phyloP scores from a whole-genome alignment of 2,113 vertebrate species.

The Podarcis cretensis region DNA sequence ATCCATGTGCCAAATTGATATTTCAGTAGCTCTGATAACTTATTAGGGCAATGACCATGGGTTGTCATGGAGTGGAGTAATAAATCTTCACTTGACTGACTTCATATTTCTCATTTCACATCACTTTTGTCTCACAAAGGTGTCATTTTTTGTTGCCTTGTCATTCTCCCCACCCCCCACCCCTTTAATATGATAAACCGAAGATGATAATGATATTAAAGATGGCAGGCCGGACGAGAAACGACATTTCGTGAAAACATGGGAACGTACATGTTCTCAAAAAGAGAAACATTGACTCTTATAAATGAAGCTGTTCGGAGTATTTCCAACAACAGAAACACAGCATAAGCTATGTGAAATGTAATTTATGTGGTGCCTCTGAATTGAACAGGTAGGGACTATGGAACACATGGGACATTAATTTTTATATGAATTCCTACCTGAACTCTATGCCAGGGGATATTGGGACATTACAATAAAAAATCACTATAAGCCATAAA shows the following conservation, averaged over 20 bases:
- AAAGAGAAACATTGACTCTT: not conserved
- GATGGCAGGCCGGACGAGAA: not conserved
- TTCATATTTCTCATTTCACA: slow-evolving; percentile 34
- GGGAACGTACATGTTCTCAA: not conserved
- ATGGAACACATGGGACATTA: not conserved
- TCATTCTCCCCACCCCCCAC: not conserved
- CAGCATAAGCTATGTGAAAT: not conserved
- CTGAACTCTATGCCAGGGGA: not conserved
- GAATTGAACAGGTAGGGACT: not conserved
- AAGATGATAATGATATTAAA: slow-evolving; percentile 25
- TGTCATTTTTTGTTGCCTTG: slow-evolving; percentile 35
- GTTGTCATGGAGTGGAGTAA: slow-evolving; percentile 55
- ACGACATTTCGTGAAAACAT: not conserved
- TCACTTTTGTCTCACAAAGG: slow-evolving; percentile 43
- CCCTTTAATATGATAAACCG: slow-evolving; percentile 12
- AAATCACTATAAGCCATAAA: not conserved
- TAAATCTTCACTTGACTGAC: slow-evolving; percentile 59
- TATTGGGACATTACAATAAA: not conserved
- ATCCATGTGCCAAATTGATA: slow-evolving; percentile 92
- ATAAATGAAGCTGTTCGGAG: not conserved
- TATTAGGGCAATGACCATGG: slow-evolving; percentile 67
- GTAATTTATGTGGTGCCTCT: not conserved
- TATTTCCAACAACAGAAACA: not conserved
- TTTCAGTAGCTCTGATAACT: slow-evolving; percentile 83
- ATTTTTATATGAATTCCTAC: not conserved